Evolutionary conservation across 2,888 invertebrate species (phyloP), one percentile per base, ranked within the genome.

Genomic region (Diogma glabrata): DNA sequence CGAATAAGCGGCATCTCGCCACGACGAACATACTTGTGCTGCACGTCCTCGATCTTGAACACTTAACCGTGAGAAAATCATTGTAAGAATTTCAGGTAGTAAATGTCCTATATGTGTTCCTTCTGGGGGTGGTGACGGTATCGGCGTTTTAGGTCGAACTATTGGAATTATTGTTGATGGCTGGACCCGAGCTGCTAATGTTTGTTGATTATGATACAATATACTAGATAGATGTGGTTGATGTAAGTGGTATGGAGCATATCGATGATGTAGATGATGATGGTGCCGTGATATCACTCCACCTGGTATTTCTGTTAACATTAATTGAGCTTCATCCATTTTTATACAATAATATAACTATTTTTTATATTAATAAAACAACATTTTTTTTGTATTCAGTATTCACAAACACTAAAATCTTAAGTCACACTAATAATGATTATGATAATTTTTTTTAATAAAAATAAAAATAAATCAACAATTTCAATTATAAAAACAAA

Each of bases 1-100:
- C 61, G 88, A 84, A 70, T 94, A 93, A 24, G 90, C 87, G 45
- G 93, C 93, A 64, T 94, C 93, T 54, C 91, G 75, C 93, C 94
- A 95, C 53, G 86, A 74, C 52, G 81, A 77, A 68, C 89, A 90
- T 56, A 93, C 92, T 71, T 91, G 91, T 3, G 93, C 90, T 17
- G 87, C 93, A 40, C 88, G 76, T 3, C 94, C 94, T 65, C 90
- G 82, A 71, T 93, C 94, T 59, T 84, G 75, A 40, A 92, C 88
- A 50, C 89, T 85, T 65, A 95, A 74, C 69, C 90, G 82, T 64
- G 87, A 82, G 70, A 95, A 95, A 66, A 95, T 93, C 63, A 92
- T 79, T 55, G 92, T 89, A 58, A 95, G 72, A 58, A 95, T 82
- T 72, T 95, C 94, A 17, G 95, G 94, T 69, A 92, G 93, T 49